phyloP scores from a whole-genome alignment of 1,140 invertebrate genomes.

The Drosophila watanabei region DNA sequence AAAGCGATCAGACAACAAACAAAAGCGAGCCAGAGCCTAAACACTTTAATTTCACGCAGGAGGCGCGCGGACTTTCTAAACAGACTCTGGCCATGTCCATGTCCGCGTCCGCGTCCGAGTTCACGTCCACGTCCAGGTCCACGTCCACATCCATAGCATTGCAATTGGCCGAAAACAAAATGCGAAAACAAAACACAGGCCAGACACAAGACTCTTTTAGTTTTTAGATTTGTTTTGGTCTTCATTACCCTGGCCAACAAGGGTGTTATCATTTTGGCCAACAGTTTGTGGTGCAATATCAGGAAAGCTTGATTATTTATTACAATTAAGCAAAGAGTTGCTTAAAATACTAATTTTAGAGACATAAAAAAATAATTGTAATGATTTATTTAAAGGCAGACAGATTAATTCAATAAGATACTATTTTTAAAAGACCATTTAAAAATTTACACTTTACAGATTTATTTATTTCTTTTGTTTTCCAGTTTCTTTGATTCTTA shows the following conservation, averaged over 20 bases:
- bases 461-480: no score
- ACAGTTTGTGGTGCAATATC: neutral
- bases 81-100: slow-evolving; percentile 47
- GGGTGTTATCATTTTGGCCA: slow-evolving; percentile 1
- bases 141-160: slow-evolving; percentile 30
- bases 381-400: no score
- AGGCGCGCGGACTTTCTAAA: slow-evolving; percentile 74
- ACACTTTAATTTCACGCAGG: slow-evolving; percentile 83
- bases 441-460: no score
- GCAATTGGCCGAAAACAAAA: slow-evolving; percentile 55
- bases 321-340: no score
- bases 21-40: slow-evolving; percentile 60
- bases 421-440: no score
- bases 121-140: slow-evolving; percentile 27
- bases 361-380: no score
- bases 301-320: no score
- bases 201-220: slow-evolving; percentile 13
- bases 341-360: no score
- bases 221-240: slow-evolving; percentile 24
- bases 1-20: slow-evolving; percentile 42
- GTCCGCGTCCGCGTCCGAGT: slow-evolving; percentile 15
- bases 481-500: no score
- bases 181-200: slow-evolving; percentile 40
- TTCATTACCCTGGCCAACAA: slow-evolving; percentile 11
- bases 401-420: no score